Conservation (phyloP, 1,140 invertebrate genomes). For the Trissolcus basalis region DNA sequence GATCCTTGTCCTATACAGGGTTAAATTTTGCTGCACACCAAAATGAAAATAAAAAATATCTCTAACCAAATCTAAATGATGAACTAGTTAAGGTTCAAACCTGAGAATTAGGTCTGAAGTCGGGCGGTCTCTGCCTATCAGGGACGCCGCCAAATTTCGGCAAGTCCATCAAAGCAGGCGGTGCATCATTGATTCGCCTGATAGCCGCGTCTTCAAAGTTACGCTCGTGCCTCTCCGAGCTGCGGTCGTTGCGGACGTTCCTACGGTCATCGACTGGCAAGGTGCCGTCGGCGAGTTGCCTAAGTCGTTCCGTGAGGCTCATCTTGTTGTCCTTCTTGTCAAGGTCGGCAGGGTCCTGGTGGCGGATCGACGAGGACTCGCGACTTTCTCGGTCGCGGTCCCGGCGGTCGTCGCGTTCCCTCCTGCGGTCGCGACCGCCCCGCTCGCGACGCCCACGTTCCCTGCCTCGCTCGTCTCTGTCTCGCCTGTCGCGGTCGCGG, state of each 20-base stretch:
- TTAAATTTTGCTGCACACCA: too few relatives aligned
- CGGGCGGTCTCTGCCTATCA: slow-evolving; percentile 63
- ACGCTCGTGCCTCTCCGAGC: slow-evolving; percentile 60
- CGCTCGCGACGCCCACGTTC: slow-evolving; percentile 47
- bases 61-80: too few relatives aligned
- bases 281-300: slow-evolving; percentile 73
- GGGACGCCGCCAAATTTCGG: slow-evolving; percentile 67
- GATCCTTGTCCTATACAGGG: too few relatives aligned
- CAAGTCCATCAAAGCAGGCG: slow-evolving; percentile 70
- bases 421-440: slow-evolving; percentile 70
- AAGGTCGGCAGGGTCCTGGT: slow-evolving; percentile 59
- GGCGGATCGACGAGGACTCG: slow-evolving; percentile 49
- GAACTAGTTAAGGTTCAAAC: too few relatives aligned
- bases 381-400: slow-evolving; percentile 58
- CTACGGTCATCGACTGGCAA: slow-evolving; percentile 68
- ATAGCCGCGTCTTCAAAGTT: slow-evolving; percentile 59
- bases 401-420: slow-evolving; percentile 68
- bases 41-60: too few relatives aligned
- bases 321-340: slow-evolving; percentile 67
- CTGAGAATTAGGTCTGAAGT: slow-evolving; percentile 60
- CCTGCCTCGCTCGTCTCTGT: slow-evolving; percentile 64
- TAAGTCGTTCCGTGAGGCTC: slow-evolving; percentile 71
- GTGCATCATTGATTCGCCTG: slow-evolving; percentile 60
- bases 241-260: slow-evolving; percentile 63
- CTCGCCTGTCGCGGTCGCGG: slow-evolving; percentile 64